Percentiles rank a stretch among this genome's conserved stretches.
These are phyloP conservation scores for Pasiphila rectangulata DNA, from an alignment of 2,888 invertebrate species.

Conservation along the genomic window DNA sequence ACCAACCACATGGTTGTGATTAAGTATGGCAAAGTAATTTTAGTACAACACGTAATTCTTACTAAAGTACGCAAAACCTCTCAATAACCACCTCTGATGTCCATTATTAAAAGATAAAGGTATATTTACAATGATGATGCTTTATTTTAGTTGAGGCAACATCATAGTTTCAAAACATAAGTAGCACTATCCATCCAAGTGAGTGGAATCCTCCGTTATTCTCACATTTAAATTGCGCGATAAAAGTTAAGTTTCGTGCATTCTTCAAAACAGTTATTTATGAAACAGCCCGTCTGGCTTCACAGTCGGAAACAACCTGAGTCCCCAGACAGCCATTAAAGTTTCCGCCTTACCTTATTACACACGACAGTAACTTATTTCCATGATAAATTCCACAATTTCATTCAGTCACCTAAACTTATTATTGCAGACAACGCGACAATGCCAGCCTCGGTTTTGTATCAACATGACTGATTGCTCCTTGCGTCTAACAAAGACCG, in stretches of 20 bases:
- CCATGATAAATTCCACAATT: constrained; percentile 58
- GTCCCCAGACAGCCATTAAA: constrained; percentile 51
- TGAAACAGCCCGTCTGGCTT: constrained; percentile 21
- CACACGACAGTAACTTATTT: constrained; percentile 55
- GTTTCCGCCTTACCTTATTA: constrained; percentile 50
- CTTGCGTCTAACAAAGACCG: constrained; percentile 64
- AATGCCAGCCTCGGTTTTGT: constrained; percentile 65
- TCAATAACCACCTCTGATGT: no score
- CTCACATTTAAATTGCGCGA: not conserved
- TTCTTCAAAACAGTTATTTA: constrained; percentile 4
- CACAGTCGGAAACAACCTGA: constrained; percentile 21
- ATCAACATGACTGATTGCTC: constrained; percentile 74
- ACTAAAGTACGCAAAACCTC: no score
- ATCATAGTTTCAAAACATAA: no score
- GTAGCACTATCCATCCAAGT: not conserved
- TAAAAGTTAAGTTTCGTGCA: constrained; percentile 1
- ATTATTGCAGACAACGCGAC: constrained; percentile 58
- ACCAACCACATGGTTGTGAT: no score
- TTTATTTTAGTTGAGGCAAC: no score
- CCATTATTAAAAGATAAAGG: no score
- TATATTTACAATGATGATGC: no score
- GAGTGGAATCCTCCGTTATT: not conserved
- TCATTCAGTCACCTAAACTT: constrained; percentile 54
- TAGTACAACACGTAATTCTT: no score
- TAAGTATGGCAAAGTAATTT: no score